These are phyloP conservation scores for Murina feae DNA, from an alignment of 2,113 vertebrate species.

Conservation along the genomic window DNA sequence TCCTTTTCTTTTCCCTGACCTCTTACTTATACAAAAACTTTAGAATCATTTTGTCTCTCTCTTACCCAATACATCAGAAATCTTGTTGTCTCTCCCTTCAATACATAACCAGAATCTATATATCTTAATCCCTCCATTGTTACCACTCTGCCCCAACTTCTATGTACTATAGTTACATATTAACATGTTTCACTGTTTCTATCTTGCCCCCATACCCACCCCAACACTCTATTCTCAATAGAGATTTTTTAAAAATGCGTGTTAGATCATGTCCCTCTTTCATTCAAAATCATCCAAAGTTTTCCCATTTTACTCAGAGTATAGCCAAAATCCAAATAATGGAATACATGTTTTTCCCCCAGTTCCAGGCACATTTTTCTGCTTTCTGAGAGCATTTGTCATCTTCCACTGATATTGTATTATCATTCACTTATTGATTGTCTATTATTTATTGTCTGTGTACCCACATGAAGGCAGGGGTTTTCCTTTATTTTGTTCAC, in stretches of 20 bases:
- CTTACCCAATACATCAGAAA: background rate
- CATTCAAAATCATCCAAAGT: background rate
- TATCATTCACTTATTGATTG: background rate
- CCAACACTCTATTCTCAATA: background rate
- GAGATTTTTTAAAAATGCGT: background rate
- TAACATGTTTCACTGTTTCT: background rate
- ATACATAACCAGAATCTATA: background rate
- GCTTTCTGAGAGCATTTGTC: background rate
- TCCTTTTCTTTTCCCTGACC: conserved; percentile 3
- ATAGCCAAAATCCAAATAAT: background rate
- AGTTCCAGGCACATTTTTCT: background rate
- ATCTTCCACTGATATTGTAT: background rate
- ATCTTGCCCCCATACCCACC: background rate
- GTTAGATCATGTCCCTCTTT: background rate
- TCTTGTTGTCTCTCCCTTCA: background rate
- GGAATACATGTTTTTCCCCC: background rate
- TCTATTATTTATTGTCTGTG: background rate
- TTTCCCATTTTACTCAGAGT: background rate
- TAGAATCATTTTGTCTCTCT: background rate
- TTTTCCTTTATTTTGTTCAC: background rate
- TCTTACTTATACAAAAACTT: background rate
- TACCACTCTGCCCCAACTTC: background rate
- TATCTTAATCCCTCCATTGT: background rate
- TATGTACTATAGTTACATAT: background rate
- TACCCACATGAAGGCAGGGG: background rate